phyloP scores from a whole-genome alignment of 2,113 vertebrate species.

The Hippocampus barbouri region DNA sequence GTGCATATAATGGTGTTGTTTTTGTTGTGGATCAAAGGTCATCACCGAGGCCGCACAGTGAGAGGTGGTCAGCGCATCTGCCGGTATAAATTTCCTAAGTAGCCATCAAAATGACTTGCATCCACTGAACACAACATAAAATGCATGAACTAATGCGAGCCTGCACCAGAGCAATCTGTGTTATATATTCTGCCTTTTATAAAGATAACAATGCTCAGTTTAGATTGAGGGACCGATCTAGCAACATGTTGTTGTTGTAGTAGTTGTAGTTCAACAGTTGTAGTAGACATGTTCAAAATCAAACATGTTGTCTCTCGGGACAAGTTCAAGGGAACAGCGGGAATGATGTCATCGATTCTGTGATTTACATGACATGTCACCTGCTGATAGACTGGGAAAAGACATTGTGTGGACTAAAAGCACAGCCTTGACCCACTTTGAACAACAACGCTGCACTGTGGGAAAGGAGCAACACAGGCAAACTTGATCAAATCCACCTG shows the following conservation, averaged over 20 bases:
- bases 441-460: conserved; percentile 43
- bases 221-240: too few relatives aligned
- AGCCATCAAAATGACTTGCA: not conserved
- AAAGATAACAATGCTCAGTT: too few relatives aligned
- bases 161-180: too few relatives aligned
- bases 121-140: not conserved
- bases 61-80: not conserved
- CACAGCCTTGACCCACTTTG: conserved; percentile 53
- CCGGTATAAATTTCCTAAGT: not conserved
- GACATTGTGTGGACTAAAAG: conserved; percentile 30
- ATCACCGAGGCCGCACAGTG: not conserved
- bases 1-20: not conserved
- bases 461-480: conserved; percentile 42
- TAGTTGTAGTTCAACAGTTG: too few relatives aligned
- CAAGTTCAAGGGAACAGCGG: conserved; percentile 7
- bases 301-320: not conserved
- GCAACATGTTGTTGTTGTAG: too few relatives aligned
- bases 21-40: not conserved
- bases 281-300: conserved; percentile 1
- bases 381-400: conserved; percentile 34
- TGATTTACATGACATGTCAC: conserved; percentile 16
- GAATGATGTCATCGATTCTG: conserved; percentile 2
- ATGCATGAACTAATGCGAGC: not conserved
- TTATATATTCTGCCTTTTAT: too few relatives aligned
- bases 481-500: conserved; percentile 35